Evolutionary conservation across 2,113 vertebrate genomes (phyloP), one percentile per base, ranked within the genome.

Genomic region (Poicephalus gulielmi): DNA sequence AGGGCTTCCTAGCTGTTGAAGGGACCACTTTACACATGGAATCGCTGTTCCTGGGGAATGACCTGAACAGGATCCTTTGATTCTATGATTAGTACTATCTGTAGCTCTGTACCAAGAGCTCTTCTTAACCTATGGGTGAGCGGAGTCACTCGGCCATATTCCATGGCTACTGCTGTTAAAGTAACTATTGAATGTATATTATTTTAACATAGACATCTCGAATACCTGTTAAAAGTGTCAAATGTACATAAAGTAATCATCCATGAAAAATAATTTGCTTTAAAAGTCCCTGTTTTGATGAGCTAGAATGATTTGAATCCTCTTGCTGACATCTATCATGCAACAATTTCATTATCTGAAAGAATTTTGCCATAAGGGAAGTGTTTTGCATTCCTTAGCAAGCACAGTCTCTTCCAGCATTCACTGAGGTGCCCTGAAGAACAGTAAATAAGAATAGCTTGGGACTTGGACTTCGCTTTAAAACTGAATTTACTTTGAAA

Each of bases 321-420:
- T 95, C 49, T 73, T 35, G 37, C 11, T 31, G 62, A 46, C 53
- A 11, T 63, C n/a, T 77, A 5, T 90, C 44, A 17, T 88, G 74
- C n/a, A 80, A n/a, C 31, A 83, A 30, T 93, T 88, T 41, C 19
- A 83, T 90, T 91, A 86, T 87, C 67, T 64, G 71, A 55, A 93
- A 70, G 46, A 92, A 64, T 90, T 93, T 83, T 92, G 79, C 79
- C 39, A 3, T 49, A 19, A 86, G 85, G 90, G 88, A 90, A 80
- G 53, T 88, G 46, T 93, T 95, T 74, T 86, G 68, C 83, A 83
- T 95, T 94, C 92, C 43, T 74, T 70, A 63, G 71, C 46, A 89
- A 91, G 46, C 33, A 16, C 5, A 44, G 6, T 23, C 25, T 86
- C 55, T 79, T 85, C 70, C 53, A 69, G 85, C 88, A 80, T 66